These are phyloP conservation scores for Gymnocypris eckloni DNA, from an alignment of 2,797 vertebrate species.

Conservation along the genomic window DNA sequence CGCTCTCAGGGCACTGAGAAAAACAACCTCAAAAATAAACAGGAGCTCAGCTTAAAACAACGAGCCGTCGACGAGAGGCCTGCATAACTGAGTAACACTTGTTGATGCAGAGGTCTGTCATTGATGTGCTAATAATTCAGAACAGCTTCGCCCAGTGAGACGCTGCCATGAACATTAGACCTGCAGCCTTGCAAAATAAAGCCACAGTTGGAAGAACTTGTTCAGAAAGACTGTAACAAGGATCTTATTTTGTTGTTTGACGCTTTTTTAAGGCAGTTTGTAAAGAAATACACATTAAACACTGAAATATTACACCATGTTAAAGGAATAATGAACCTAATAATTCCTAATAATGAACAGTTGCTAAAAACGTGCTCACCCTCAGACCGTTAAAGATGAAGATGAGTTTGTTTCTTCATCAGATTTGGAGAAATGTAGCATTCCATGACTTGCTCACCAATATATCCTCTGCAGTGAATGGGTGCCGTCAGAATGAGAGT, in stretches of 20 bases:
- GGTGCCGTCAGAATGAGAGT: neutral
- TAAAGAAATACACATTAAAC: slow-evolving; percentile 46
- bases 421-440: neutral
- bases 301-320: slow-evolving; percentile 42
- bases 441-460: neutral
- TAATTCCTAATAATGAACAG: neutral
- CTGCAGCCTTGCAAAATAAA: too few relatives aligned
- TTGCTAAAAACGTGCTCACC: too few relatives aligned
- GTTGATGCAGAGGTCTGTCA: slow-evolving; percentile 10
- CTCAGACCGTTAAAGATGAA: neutral
- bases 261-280: slow-evolving; percentile 11
- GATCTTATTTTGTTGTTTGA: neutral
- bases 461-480: neutral
- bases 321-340: slow-evolving; percentile 1
- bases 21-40: slow-evolving; percentile 6
- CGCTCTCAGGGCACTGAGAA: neutral
- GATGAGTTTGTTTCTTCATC: neutral
- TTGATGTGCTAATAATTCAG: slow-evolving; percentile 34
- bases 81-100: neutral
- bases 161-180: slow-evolving; percentile 4
- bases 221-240: neutral
- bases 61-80: neutral
- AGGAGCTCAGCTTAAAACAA: neutral
- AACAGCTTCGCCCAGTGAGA: slow-evolving; percentile 12
- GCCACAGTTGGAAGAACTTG: neutral